Conservation (phyloP, 2,888 invertebrate species). For the Halictus ligatus region DNA sequence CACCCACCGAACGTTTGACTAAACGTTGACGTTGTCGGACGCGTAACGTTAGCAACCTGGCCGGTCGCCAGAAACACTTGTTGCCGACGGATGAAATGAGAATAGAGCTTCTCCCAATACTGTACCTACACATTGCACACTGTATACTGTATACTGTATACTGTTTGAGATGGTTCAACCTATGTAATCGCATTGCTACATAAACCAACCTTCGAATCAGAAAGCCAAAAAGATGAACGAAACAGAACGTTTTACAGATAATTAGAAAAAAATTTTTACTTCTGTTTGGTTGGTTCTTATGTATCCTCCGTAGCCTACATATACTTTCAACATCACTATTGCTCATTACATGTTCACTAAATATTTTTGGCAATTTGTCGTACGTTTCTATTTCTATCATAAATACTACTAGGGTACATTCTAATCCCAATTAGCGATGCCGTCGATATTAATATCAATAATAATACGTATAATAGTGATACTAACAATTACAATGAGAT, state of each 20-base stretch:
- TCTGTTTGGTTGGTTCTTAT: too few relatives aligned
- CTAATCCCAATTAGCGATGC: too few relatives aligned
- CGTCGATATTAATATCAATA: too few relatives aligned
- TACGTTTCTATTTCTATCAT: too few relatives aligned
- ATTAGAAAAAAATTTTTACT: too few relatives aligned
- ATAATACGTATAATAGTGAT: too few relatives aligned
- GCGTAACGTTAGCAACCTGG: constrained; percentile 69
- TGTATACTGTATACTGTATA: too few relatives aligned
- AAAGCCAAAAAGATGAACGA: background rate
- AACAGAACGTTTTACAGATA: background rate
- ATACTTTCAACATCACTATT: too few relatives aligned
- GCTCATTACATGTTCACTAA: too few relatives aligned
- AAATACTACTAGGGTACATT: too few relatives aligned
- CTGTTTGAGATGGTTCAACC: background rate
- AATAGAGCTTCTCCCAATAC: constrained; percentile 71
- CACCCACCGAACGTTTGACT: constrained; percentile 47
- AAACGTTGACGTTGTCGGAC: constrained; percentile 43
- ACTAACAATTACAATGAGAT: background rate
- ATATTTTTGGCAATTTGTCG: too few relatives aligned
- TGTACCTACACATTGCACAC: background rate
- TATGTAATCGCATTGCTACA: background rate
- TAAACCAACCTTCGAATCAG: background rate
- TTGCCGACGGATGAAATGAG: constrained; percentile 78
- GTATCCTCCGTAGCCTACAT: too few relatives aligned
- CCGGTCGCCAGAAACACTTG: constrained; percentile 80